Evolutionary conservation across 2,888 invertebrate species (phyloP).

Genomic region (Aphidoletes aphidimyza): DNA sequence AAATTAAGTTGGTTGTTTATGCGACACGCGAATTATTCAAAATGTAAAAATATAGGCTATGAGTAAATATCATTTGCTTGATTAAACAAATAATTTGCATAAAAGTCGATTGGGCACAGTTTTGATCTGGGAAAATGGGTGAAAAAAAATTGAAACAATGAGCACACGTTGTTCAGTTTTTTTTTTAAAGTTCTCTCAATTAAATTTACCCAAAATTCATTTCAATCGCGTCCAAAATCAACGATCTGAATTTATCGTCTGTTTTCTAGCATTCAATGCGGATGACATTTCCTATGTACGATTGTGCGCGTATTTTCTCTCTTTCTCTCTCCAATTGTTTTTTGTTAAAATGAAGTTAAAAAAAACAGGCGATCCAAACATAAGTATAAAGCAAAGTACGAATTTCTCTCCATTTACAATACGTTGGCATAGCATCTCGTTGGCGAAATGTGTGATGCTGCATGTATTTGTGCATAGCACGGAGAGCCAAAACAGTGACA

Average conservation of each 20-base stretch:
- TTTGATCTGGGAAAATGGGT: not conserved
- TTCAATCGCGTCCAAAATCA: not conserved
- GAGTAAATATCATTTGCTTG: not conserved
- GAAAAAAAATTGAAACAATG: too few species aligned
- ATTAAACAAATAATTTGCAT: slow-evolving; percentile 3
- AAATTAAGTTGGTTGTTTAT: too few species aligned
- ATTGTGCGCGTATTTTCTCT: not conserved
- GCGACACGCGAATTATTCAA: not conserved
- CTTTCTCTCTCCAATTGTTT: not conserved
- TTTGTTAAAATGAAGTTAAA: not conserved
- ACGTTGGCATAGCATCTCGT: not conserved
- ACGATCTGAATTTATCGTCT: not conserved
- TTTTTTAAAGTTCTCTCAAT: too few species aligned
- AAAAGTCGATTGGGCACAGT: not conserved
- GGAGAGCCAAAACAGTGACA: not conserved
- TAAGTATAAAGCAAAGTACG: not conserved
- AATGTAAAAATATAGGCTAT: not conserved
- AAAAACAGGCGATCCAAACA: not conserved
- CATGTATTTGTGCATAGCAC: slow-evolving; percentile 32
- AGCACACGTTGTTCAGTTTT: too few species aligned
- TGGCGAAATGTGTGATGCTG: not conserved
- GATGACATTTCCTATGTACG: slow-evolving; percentile 33
- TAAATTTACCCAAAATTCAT: too few species aligned
- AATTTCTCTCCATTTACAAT: not conserved
- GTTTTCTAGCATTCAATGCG: slow-evolving; percentile 6